Percentiles rank a stretch among this genome's conserved stretches.
Evolutionary conservation across 1,140 invertebrate species (phyloP).

Genomic region (Drosophila carrolli): DNA sequence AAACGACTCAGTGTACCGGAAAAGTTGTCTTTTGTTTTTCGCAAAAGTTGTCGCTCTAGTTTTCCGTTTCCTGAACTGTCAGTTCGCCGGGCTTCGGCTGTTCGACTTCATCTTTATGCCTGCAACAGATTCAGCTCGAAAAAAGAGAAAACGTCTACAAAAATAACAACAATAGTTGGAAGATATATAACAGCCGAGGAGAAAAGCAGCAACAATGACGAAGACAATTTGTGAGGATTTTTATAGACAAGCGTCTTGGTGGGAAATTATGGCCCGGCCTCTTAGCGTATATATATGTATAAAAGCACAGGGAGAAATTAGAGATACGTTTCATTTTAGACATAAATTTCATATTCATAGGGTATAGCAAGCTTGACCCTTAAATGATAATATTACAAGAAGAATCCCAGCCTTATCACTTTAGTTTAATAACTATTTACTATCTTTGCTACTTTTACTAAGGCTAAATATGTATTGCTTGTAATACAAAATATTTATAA

Average conservation of each 20-base stretch:
- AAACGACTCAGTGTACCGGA: conserved; percentile 17
- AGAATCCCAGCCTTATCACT: no score
- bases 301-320: neutral
- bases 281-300: conserved; percentile 7
- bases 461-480: no score
- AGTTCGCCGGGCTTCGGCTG: conserved; percentile 1
- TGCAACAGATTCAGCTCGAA: conserved; percentile 28
- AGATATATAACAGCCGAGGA: conserved; percentile 8
- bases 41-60: conserved; percentile 31
- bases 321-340: no score
- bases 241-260: conserved; percentile 38
- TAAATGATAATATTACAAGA: no score
- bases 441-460: no score
- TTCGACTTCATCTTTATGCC: conserved; percentile 18
- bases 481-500: no score
- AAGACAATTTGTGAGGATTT: conserved; percentile 33
- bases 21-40: conserved; percentile 29
- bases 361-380: no score
- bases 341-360: no score
- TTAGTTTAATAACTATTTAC: no score
- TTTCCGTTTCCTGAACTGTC: conserved; percentile 31
- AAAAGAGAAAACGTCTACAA: conserved; percentile 2
- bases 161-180: neutral
- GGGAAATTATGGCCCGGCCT: conserved; percentile 43
- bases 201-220: conserved; percentile 4